phyloP scores from a whole-genome alignment of 2,113 vertebrate species.

The Chamaetylas fuelleborni region DNA sequence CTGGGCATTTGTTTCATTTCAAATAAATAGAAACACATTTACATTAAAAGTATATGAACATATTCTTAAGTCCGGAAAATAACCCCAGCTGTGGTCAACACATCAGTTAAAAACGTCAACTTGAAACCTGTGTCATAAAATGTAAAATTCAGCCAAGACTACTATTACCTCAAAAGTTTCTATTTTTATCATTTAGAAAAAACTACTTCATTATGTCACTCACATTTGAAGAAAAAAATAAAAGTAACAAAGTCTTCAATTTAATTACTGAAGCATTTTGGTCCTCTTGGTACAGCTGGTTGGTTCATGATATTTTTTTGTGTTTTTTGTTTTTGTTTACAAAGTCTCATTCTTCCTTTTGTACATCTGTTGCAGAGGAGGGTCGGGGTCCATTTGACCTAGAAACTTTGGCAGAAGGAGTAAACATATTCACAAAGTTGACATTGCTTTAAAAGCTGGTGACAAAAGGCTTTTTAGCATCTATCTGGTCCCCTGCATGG shows the following conservation, averaged over 20 bases:
- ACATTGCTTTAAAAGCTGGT: conserved; percentile 50
- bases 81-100: conserved; percentile 53
- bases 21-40: conserved; percentile 80
- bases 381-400: conserved; percentile 78
- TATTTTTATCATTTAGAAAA: conserved; percentile 69
- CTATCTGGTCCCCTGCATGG: not conserved
- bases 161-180: conserved; percentile 59
- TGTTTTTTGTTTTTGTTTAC: conserved; percentile 27
- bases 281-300: conserved; percentile 73
- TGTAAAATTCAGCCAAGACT: conserved; percentile 68
- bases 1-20: conserved; percentile 66
- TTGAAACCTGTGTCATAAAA: conserved; percentile 71
- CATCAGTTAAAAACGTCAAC: conserved; percentile 72
- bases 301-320: conserved; percentile 52
- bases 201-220: conserved; percentile 64
- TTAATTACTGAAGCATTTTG: conserved; percentile 73
- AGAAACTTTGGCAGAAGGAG: conserved; percentile 84
- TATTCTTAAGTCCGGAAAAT: conserved; percentile 59
- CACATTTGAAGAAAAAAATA: conserved; percentile 68
- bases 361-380: conserved; percentile 66
- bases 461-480: conserved; percentile 35
- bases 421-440: conserved; percentile 75
- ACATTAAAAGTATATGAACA: conserved; percentile 72
- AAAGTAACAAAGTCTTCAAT: conserved; percentile 65
- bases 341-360: conserved; percentile 80